Conservation (phyloP, 2,888 invertebrate genomes). For the Limnephilus auricula region DNA sequence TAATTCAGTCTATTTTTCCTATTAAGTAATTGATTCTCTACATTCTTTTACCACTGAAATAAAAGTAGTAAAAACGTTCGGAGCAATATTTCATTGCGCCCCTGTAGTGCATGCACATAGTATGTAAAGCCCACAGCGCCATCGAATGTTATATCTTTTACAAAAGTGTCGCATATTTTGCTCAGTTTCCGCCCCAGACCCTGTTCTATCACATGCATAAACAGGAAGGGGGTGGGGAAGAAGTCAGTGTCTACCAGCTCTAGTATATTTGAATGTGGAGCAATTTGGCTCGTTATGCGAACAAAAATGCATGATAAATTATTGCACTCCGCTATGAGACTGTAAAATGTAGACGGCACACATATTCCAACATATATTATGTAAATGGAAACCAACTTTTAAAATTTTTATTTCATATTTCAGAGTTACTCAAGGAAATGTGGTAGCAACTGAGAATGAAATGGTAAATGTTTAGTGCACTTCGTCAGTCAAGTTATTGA, state of each 20-base stretch:
- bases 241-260: not conserved
- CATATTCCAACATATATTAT: not conserved
- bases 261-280: constrained; percentile 54
- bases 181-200: constrained; percentile 2
- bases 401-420: not conserved
- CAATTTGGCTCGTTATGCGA: constrained; percentile 60
- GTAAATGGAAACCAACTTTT: not conserved
- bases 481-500: not conserved
- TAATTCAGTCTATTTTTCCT: no score
- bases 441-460: not conserved
- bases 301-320: constrained; percentile 60
- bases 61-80: not conserved
- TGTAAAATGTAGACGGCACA: constrained; percentile 5
- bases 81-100: not conserved
- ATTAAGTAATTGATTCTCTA: not conserved
- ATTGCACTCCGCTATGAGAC: not conserved
- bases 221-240: constrained; percentile 8
- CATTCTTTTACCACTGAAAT: not conserved
- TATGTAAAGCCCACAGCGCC: not conserved
- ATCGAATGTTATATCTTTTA: constrained; percentile 9
- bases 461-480: not conserved
- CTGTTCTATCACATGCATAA: not conserved
- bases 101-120: not conserved
- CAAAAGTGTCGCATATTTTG: constrained; percentile 14
- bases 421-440: not conserved